Base-by-base conservation (phyloP, 2,113 vertebrate species). In the Mustela nigripes region DNA sequence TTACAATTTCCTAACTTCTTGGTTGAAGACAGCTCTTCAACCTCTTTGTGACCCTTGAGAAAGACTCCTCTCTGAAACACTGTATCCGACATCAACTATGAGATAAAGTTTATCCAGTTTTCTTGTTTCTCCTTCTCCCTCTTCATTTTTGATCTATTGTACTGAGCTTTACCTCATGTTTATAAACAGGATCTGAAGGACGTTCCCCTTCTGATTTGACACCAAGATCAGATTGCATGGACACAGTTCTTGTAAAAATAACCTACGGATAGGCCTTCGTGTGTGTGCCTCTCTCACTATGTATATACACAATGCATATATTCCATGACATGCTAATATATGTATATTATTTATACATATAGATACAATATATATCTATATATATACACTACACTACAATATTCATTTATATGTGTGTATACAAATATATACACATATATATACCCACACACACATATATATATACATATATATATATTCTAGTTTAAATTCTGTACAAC, bases 1-100 rank as follows among this genome's bases (percentile, higher is more conserved):
- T 87, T n/a, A 62, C 94, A 90, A 31, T 69, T 74, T 73, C 69
- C 39, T 76, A 89, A 69, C 56, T 96, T 95, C 56, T 96, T 95
- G 31, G 21, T 74, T 22, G 22, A 96, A 91, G 65, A 36, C 39
- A 16, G 80, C 39, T 93, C 45, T 48, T 11, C 45, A 48, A 48
- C 11, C 21, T 78, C 71, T 76, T 83, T 8, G 39, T 21, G 71
- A 2, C 7, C 31, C 67, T 0, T 33, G 42, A 65, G 39, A 94
- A 90, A 69, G 56, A 92, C 56, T 73, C 19, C 6, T 62, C 69
- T 83, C 33, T 65, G 86, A 96, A 92, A 90, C 33, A 36, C 18
- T 91, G 4, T 82, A 69, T 73, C 36, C 93, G 24, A 36, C 33
- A 31, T 69, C 45, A 53, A 74, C 80, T 62, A 62, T 9, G 67